Conservation (phyloP, 1,140 invertebrate species). For the Meloidogyne chitwoodi region DNA sequence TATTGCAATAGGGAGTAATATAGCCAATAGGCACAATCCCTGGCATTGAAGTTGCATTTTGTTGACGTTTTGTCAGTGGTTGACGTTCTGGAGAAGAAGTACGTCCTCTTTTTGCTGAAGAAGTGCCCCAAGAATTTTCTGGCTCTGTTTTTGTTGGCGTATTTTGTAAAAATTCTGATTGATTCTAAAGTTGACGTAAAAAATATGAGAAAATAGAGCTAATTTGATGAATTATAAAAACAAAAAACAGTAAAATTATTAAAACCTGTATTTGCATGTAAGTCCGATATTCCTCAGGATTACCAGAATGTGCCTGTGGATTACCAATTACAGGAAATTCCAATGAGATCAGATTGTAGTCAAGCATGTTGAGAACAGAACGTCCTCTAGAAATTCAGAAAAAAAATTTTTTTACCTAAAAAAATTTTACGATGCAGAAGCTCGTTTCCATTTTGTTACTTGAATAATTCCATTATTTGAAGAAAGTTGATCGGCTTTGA, state of each 20-base stretch:
- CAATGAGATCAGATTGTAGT: slow-evolving; percentile 25
- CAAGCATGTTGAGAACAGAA: slow-evolving; percentile 26
- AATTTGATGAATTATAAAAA: too few species aligned
- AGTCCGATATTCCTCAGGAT: slow-evolving; percentile 30
- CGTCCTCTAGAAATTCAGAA: slow-evolving; percentile 35
- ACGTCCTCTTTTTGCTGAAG: not conserved
- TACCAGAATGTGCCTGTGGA: slow-evolving; percentile 32
- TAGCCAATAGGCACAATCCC: slow-evolving; percentile 30
- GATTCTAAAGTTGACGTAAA: not conserved
- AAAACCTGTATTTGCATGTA: slow-evolving; percentile 12
- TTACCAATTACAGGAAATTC: slow-evolving; percentile 35
- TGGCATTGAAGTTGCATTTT: not conserved
- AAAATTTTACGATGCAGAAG: not conserved
- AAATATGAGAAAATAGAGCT: not conserved
- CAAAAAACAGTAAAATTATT: not conserved
- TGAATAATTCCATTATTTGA: slow-evolving; percentile 37
- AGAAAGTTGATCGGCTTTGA: slow-evolving; percentile 24
- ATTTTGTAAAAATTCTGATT: not conserved
- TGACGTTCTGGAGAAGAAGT: slow-evolving; percentile 15
- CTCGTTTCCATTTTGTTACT: slow-evolving; percentile 16
- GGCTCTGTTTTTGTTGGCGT: not conserved
- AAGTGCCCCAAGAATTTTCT: not conserved
- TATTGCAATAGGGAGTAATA: slow-evolving; percentile 50
- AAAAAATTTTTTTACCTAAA: not conserved
- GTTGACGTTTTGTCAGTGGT: slow-evolving; percentile 10